These are phyloP conservation scores for Syngnathus acus DNA, from an alignment of 2,797 vertebrate genomes.

Conservation along the genomic window DNA sequence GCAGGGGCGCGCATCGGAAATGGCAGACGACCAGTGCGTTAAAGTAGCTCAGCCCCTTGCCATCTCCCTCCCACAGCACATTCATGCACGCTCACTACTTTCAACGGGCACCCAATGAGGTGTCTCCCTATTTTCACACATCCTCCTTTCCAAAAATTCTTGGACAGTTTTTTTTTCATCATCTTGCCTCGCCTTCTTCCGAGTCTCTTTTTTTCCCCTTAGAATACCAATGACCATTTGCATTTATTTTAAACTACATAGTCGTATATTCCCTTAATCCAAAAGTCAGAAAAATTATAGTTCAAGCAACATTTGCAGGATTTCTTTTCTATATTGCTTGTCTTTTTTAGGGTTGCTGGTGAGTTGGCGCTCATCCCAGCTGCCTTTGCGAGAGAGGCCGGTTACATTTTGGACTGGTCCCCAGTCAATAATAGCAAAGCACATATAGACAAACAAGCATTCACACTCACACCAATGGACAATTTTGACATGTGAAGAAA, in stretches of 20 bases:
- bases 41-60: constrained; percentile 56
- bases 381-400: background rate
- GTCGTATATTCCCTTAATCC: background rate
- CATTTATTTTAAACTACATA: background rate
- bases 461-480: background rate
- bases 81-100: constrained; percentile 10
- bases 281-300: background rate
- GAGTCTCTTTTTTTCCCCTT: background rate
- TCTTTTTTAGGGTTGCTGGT: background rate
- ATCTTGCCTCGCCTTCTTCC: background rate
- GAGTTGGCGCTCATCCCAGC: background rate
- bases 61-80: constrained; percentile 9
- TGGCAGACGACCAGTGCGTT: constrained; percentile 60
- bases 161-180: background rate
- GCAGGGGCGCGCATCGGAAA: constrained; percentile 33
- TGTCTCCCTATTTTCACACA: background rate
- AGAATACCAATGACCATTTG: background rate
- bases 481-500: background rate
- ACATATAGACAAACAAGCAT: background rate
- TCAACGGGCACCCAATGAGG: background rate
- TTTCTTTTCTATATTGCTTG: background rate
- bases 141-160: background rate
- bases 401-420: background rate
- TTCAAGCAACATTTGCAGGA: background rate
- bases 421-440: constrained; percentile 1